A percentile compares a stretch with the other conserved stretches of the same genome.
phyloP scores from a whole-genome alignment of 2,797 vertebrate species.

The Hoplostethus mediterraneus region DNA sequence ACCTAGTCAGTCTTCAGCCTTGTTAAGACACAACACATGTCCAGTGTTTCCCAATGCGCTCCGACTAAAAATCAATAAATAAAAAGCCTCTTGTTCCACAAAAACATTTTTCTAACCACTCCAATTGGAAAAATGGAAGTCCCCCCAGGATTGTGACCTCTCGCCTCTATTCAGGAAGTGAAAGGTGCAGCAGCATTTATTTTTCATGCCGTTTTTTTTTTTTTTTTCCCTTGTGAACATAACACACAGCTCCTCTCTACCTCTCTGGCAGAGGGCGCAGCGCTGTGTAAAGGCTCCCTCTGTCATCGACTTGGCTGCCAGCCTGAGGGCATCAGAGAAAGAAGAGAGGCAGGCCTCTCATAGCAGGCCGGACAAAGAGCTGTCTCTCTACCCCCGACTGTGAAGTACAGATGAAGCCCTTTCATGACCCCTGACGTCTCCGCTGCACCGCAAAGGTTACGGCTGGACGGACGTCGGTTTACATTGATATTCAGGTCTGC shows the following conservation, averaged over 20 bases:
- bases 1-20: conserved; percentile 39
- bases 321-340: conserved; percentile 71
- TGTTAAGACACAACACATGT: conserved; percentile 12
- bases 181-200: conserved; percentile 45
- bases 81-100: conserved; percentile 35
- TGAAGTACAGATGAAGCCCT: conserved; percentile 40
- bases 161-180: conserved; percentile 27
- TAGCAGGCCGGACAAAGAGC: conserved; percentile 64
- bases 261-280: conserved; percentile 60
- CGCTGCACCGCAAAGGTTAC: conserved; percentile 27
- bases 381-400: conserved; percentile 50
- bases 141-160: conserved; percentile 40
- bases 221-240: conserved; percentile 31
- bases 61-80: conserved; percentile 25
- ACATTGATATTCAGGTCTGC: neutral
- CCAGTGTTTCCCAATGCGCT: conserved; percentile 9
- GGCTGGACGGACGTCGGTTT: conserved; percentile 12
- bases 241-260: conserved; percentile 44
- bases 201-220: conserved; percentile 35
- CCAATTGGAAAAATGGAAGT: conserved; percentile 48
- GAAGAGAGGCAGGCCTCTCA: conserved; percentile 74
- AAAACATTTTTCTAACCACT: conserved; percentile 53
- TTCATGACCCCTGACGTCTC: conserved; percentile 47
- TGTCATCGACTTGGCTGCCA: conserved; percentile 66
- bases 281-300: conserved; percentile 66